These are phyloP conservation scores for Drosophila pruinosa DNA, from an alignment of 1,140 invertebrate species.

Conservation along the genomic window DNA sequence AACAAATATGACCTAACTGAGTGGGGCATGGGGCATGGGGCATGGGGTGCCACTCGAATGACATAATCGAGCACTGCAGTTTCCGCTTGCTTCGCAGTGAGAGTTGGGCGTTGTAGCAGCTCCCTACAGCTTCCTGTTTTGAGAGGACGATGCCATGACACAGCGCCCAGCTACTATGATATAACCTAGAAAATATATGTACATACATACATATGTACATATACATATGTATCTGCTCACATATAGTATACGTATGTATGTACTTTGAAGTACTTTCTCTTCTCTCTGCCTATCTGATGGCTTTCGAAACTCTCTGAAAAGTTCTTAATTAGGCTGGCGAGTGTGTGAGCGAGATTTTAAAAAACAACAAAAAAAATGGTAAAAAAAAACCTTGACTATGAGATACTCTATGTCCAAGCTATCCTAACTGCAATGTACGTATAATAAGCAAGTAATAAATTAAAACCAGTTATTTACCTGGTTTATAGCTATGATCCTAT, in stretches of 20 bases:
- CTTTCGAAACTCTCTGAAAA: conserved; percentile 28
- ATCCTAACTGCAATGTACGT: no score
- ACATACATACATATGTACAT: background rate
- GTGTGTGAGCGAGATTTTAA: conserved; percentile 8
- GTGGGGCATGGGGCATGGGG: background rate
- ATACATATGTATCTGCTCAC: background rate
- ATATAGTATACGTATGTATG: conserved; percentile 7
- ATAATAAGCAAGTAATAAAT: no score
- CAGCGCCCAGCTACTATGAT: conserved; percentile 25
- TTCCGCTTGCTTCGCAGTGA: conserved; percentile 38
- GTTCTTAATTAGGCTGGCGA: conserved; percentile 67
- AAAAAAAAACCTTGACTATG: background rate
- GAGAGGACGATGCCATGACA: conserved; percentile 31
- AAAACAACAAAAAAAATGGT: background rate
- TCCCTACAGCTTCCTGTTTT: conserved; percentile 38
- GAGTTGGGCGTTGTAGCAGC: conserved; percentile 18
- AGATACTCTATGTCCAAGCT: background rate
- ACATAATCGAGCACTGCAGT: conserved; percentile 73
- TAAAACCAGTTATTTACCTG: no score
- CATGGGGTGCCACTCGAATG: conserved; percentile 46
- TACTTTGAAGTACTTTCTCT: conserved; percentile 2
- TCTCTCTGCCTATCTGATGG: background rate
- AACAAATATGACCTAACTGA: conserved; percentile 43
- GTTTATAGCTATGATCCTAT: no score
- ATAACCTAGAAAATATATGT: conserved; percentile 14